phyloP scores from a whole-genome alignment of 2,888 invertebrate genomes.

The Empis livida region DNA sequence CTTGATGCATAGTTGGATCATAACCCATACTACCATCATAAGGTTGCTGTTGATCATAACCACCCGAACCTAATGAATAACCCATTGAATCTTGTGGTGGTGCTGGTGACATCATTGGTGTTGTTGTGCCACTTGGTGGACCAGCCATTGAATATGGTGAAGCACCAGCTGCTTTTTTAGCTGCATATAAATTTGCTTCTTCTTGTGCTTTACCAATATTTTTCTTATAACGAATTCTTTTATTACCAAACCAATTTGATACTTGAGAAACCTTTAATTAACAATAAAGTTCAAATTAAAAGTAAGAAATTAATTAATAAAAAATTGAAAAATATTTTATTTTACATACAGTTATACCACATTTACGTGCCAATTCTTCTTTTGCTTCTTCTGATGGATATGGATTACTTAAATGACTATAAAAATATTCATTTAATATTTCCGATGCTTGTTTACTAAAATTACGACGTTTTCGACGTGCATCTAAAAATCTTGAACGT shows the following conservation, averaged over 20 bases:
- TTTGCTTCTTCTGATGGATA: constrained; percentile 99
- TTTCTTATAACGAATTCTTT: constrained; percentile 99
- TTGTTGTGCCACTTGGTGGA: constrained; percentile 78
- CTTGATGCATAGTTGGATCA: constrained; percentile 81
- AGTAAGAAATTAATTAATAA: not conserved
- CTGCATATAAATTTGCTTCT: constrained; percentile 97
- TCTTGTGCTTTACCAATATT: constrained; percentile 99
- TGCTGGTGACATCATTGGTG: constrained; percentile 92
- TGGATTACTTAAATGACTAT: constrained; percentile 98
- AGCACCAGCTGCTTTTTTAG: constrained; percentile 91
- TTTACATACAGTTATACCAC: constrained; percentile 82
- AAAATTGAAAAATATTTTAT: not conserved
- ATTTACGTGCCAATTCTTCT: constrained; percentile 97
- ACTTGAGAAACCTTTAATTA: constrained; percentile 49
- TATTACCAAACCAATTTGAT: constrained; percentile 99
- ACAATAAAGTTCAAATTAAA: not conserved
- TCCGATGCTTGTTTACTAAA: constrained; percentile 99
- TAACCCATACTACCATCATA: constrained; percentile 86
- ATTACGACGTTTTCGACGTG: constrained; percentile 86
- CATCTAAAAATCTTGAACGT: constrained; percentile 56
- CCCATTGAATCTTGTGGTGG: constrained; percentile 87
- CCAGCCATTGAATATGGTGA: constrained; percentile 81
- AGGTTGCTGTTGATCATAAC: constrained; percentile 77
- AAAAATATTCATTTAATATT: constrained; percentile 98
- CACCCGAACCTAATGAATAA: constrained; percentile 83